Percentiles rank a stretch among this genome's conserved stretches.
These are phyloP conservation scores for Campylorhamphus procurvoides DNA, from an alignment of 2,113 vertebrate species.

Conservation along the genomic window DNA sequence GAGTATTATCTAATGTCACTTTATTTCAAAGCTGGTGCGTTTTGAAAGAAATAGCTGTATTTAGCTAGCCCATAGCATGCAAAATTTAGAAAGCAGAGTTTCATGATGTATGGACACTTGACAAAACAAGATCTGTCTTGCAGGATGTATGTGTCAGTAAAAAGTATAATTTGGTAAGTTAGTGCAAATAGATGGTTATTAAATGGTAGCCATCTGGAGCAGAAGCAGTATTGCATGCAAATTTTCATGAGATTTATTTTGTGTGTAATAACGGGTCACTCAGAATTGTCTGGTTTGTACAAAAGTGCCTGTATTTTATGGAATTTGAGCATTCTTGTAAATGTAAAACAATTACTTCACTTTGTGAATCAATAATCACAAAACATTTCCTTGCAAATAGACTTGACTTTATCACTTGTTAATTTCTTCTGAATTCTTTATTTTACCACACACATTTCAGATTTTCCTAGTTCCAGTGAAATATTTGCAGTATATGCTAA, in stretches of 20 bases:
- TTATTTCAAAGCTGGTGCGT: background rate
- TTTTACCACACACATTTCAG: background rate
- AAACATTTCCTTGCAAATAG: background rate
- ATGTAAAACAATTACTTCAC: background rate
- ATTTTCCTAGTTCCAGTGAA: background rate
- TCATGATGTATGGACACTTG: background rate
- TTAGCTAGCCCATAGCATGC: background rate
- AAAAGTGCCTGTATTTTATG: background rate
- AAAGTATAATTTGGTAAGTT: background rate
- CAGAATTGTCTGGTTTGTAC: background rate
- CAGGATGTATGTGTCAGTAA: background rate
- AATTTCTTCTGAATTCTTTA: background rate
- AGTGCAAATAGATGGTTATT: slow-evolving; percentile 6
- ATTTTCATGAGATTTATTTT: background rate
- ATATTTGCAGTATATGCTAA: background rate
- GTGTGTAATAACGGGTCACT: background rate
- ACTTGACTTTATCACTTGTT: background rate
- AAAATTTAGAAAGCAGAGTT: background rate
- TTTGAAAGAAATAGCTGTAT: background rate
- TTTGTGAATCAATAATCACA: background rate
- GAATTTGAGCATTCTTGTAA: background rate
- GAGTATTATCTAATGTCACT: background rate
- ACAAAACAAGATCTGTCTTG: background rate
- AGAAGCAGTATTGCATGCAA: background rate
- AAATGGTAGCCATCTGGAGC: background rate